These are phyloP conservation scores for Aphyosemion australe DNA, from an alignment of 2,113 vertebrate genomes.

Conservation along the genomic window DNA sequence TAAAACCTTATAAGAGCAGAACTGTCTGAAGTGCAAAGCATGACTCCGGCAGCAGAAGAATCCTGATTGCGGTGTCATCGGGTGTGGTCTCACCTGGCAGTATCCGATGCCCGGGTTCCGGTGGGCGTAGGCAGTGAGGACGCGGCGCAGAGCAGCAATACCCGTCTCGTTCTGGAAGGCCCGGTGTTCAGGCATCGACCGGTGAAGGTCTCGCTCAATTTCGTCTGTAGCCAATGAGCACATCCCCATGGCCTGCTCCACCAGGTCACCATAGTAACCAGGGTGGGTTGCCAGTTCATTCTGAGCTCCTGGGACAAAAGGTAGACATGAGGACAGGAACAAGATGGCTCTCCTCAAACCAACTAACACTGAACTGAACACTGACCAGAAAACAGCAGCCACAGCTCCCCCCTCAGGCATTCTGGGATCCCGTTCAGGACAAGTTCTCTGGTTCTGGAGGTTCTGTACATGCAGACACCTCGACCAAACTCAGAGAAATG, in stretches of 20 bases:
- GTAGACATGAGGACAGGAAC: background rate
- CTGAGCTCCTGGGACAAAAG: slow-evolving; percentile 83
- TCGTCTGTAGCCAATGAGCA: slow-evolving; percentile 93
- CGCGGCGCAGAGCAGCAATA: slow-evolving; percentile 93
- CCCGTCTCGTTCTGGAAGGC: slow-evolving; percentile 96
- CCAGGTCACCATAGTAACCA: slow-evolving; percentile 90
- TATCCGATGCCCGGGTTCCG: slow-evolving; percentile 96
- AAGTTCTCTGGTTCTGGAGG: slow-evolving; percentile 88
- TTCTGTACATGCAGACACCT: slow-evolving; percentile 97
- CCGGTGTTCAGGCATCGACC: slow-evolving; percentile 96
- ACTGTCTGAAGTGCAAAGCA: too few species aligned
- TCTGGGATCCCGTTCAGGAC: slow-evolving; percentile 95
- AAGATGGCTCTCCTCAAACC: too few species aligned
- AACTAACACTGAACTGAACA: background rate
- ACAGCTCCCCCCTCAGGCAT: slow-evolving; percentile 90
- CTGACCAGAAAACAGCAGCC: slow-evolving; percentile 90
- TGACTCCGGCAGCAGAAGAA: too few species aligned
- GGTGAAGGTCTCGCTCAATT: slow-evolving; percentile 96
- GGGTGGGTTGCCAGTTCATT: slow-evolving; percentile 94
- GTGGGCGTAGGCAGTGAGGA: slow-evolving; percentile 95
- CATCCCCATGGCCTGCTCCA: slow-evolving; percentile 88
- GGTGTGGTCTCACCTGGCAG: slow-evolving; percentile 85
- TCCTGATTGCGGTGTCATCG: too few species aligned
- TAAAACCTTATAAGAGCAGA: too few species aligned
- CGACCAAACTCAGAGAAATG: slow-evolving; percentile 97